Evolutionary conservation across 2,888 invertebrate genomes (phyloP), one percentile per base, ranked within the genome.

Genomic region (Phengaris alcon): DNA sequence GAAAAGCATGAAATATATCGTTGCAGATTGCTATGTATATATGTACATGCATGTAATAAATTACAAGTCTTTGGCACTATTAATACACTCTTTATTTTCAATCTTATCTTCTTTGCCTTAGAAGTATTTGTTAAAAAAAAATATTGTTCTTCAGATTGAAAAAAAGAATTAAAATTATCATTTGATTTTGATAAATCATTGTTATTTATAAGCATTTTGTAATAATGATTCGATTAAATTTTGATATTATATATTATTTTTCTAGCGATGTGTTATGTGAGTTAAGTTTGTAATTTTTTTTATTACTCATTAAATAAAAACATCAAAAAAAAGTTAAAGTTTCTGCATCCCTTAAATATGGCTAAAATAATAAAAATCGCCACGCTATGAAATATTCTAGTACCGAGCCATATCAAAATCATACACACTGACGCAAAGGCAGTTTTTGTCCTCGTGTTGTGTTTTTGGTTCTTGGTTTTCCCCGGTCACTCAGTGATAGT

Each of bases 371-470:
- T n/a, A 22, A 22, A 22, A 57, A 57, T 15, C 59, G 15, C 9
- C 15, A 35, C 64, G 6, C 22, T 13, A 13, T 35, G 6, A 44
- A 35, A 13, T 35, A 2, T 12, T 13, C 13, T 9, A 59, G 15
- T 59, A 15, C 15, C 59, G 15, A 64, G 13, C 12, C 44, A 35
- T 12, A 35, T 35, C 4, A 35, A 3, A 35, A 35, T 64, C 2
- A 35, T 10, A 64, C 1, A 57, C 59, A 22, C 59, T 22, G 35
- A 64, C 2, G 64, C 64, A 12, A 64, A 35, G 64, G 10, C 6
- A 64, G 35, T 69, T 69, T 68, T 69, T 69, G 69, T n/a, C n/a
- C 15, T 48, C 9, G 48, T 59, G 22, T 68, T 48, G 44, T 68
- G 46, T 48, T 69, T 69, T 46, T 48, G 69, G 15, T 48, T 15